Percentiles rank a stretch among this genome's conserved stretches.
These are phyloP conservation scores for Odocoileus hemionus DNA, from an alignment of 2,113 vertebrate genomes.

Conservation along the genomic window DNA sequence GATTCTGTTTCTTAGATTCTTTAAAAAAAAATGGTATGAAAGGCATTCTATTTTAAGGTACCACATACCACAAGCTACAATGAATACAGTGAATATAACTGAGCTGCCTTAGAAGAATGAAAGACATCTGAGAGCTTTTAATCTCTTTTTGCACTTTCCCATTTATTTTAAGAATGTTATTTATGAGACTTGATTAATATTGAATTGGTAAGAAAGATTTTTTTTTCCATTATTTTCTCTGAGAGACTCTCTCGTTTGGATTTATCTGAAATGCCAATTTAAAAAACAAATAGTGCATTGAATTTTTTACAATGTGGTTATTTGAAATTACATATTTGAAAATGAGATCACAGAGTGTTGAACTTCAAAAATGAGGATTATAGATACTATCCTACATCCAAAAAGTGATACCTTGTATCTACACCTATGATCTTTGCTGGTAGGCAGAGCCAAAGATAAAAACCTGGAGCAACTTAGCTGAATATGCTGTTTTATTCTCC, in stretches of 20 bases:
- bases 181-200: constrained; percentile 48
- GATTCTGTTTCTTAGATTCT: constrained; percentile 33
- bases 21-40: constrained; percentile 21
- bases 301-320: neutral
- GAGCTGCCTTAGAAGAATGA: constrained; percentile 21
- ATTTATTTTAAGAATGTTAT: constrained; percentile 52
- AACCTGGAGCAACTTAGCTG: neutral
- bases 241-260: neutral
- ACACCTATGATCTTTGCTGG: neutral
- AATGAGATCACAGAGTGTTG: neutral
- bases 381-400: neutral
- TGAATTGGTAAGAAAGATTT: constrained; percentile 28
- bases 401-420: neutral
- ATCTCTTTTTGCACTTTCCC: neutral
- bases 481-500: neutral
- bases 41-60: constrained; percentile 30
- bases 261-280: constrained; percentile 23
- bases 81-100: neutral
- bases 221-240: neutral
- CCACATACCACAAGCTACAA: neutral
- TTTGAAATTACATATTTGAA: constrained; percentile 22
- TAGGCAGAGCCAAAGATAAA: neutral
- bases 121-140: constrained; percentile 32
- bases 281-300: neutral
- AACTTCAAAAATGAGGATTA: neutral